Evolutionary conservation across 2,888 invertebrate genomes (phyloP).

Genomic region (Drosophila anomelani): DNA sequence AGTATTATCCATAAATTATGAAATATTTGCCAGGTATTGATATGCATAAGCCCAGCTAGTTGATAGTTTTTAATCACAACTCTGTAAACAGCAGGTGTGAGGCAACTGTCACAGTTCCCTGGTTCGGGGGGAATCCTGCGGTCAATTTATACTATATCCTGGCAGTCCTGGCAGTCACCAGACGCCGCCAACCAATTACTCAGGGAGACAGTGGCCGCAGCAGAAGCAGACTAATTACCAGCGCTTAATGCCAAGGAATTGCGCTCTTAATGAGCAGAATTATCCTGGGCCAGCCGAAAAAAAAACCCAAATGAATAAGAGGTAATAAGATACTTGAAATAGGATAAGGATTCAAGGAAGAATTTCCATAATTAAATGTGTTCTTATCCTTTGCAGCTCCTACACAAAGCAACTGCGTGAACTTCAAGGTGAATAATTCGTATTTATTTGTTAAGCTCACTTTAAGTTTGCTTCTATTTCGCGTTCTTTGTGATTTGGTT

Average conservation of each 20-base stretch:
- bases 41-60: constrained; percentile 2
- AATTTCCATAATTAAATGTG: constrained; percentile 39
- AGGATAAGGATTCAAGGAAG: constrained; percentile 25
- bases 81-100: constrained; percentile 21
- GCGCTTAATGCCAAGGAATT: constrained; percentile 22
- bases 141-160: constrained; percentile 1
- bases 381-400: constrained; percentile 4
- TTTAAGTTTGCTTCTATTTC: constrained; percentile 5
- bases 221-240: constrained; percentile 35
- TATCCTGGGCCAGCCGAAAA: constrained; percentile 10
- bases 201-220: constrained; percentile 7
- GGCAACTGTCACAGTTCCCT: constrained; percentile 6
- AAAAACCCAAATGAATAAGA: neutral
- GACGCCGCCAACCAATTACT: constrained; percentile 34
- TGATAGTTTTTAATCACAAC: constrained; percentile 29
- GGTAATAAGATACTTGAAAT: constrained; percentile 44
- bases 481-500: constrained; percentile 11
- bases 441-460: constrained; percentile 19
- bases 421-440: constrained; percentile 9
- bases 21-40: constrained; percentile 35
- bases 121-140: constrained; percentile 13
- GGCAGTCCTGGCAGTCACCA: constrained; percentile 28
- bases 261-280: constrained; percentile 38
- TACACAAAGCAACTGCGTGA: constrained; percentile 24
- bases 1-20: constrained; percentile 41